Evolutionary conservation across 2,797 vertebrate species (phyloP), one percentile per base, ranked within the genome.

Genomic region (Anas capensis): DNA sequence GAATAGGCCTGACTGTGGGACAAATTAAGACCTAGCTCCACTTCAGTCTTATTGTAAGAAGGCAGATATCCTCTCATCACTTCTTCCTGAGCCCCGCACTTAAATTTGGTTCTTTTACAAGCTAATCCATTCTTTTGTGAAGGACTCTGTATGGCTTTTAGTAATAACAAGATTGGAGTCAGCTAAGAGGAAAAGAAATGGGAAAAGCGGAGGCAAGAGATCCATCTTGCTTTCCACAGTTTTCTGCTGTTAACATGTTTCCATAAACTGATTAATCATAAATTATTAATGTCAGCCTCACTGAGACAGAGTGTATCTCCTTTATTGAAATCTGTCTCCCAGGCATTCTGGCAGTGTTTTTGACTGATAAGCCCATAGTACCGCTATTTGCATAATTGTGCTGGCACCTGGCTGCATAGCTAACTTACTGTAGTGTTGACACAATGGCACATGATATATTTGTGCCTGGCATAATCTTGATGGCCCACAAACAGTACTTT

Each of bases 221-320:
- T 96, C 33, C 36, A 91, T 96, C 78, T 94, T 93, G 34, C 53
- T 94, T 68, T 92, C 69, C 49, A 33, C 82, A 96, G 91, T 88
- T 53, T 95, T 95, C 48, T 91, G 71, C 86, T 93, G 68, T 92
- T 97, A 94, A 94, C 57, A 64, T 75, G 57, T 93, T 94, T 96
- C 95, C 42, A 93, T 92, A 96, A 95, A 96, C 81, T 95, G 95
- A 97, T 97, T 97, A 97, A 97, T 97, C 86, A 96, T 89, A 96
- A 96, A 97, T 97, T 97, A 96, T 97, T 97, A 96, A 97, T 95
- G 92, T 93, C 91, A 96, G 42, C 56, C 33, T 44, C 7, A 3
- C 51, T 75, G 78, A 93, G 77, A 86, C 44, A 93, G 49, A 92
- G 86, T 84, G 40, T 78, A 85, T 93, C 82, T 96, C 72, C 60